Evolutionary conservation across 2,888 invertebrate genomes (phyloP).

Genomic region (Platypus cylindrus): DNA sequence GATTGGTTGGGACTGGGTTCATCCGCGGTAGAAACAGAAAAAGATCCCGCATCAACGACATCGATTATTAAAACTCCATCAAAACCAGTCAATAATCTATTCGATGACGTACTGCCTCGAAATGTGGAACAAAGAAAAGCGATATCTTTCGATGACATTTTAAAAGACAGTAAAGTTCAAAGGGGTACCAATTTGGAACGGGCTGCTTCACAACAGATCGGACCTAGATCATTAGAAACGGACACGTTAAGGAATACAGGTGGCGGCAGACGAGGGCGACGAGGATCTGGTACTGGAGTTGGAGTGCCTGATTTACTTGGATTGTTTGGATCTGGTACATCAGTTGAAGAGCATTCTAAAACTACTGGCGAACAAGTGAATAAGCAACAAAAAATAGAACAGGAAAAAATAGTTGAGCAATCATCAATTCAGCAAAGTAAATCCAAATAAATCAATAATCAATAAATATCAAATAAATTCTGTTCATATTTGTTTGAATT

Average conservation of each 20-base stretch:
- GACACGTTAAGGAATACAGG: constrained; percentile 1
- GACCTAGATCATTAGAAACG: constrained; percentile 5
- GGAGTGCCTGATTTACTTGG: constrained; percentile 44
- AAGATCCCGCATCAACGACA: constrained; percentile 17
- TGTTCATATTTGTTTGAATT: too few relatives aligned
- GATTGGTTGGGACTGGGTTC: constrained; percentile 28
- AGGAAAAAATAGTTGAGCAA: too few relatives aligned
- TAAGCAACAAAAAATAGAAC: too few relatives aligned
- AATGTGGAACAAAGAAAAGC: constrained; percentile 21
- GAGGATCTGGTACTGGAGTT: constrained; percentile 24
- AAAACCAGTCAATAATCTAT: constrained; percentile 19
- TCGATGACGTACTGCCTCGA: constrained; percentile 28
- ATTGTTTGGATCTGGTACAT: constrained; percentile 26
- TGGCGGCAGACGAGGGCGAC: constrained; percentile 22
- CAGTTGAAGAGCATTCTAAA: too few relatives aligned
- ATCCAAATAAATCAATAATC: too few relatives aligned
- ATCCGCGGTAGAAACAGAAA: constrained; percentile 3
- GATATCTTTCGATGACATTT: constrained; percentile 27
- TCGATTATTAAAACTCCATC: constrained; percentile 5
- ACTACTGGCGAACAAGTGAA: too few relatives aligned
- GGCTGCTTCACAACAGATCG: not conserved
- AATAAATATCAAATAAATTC: too few relatives aligned
- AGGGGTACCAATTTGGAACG: constrained; percentile 4
- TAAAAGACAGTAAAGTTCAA: constrained; percentile 25
- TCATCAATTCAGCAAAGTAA: too few relatives aligned